Percentiles rank a stretch among this genome's conserved stretches.
phyloP scores from a whole-genome alignment of 2,888 invertebrate species.

The Tryphoninae sp. region DNA sequence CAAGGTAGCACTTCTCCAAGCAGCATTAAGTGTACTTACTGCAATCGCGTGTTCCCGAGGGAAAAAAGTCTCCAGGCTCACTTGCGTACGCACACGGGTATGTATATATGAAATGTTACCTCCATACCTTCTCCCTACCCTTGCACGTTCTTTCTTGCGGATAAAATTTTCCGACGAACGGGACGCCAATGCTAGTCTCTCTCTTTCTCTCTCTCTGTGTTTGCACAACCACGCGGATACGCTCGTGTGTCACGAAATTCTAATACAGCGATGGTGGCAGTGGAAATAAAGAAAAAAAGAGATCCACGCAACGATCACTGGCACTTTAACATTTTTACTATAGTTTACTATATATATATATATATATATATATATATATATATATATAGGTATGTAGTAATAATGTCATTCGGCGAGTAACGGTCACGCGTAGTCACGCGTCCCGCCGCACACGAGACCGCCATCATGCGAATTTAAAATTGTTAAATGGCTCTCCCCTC shows the following conservation, averaged over 20 bases:
- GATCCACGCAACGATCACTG: slow-evolving; percentile 29
- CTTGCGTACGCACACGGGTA: slow-evolving; percentile 86
- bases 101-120: slow-evolving; percentile 6
- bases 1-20: slow-evolving; percentile 87
- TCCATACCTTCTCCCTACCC: neutral
- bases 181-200: slow-evolving; percentile 15
- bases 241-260: slow-evolving; percentile 14
- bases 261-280: slow-evolving; percentile 6
- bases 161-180: slow-evolving; percentile 22
- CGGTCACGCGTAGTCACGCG: slow-evolving; percentile 71
- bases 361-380: neutral
- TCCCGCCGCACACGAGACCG: slow-evolving; percentile 76
- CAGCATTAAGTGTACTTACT: slow-evolving; percentile 87
- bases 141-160: neutral
- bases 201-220: neutral
- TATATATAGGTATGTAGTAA: slow-evolving; percentile 1
- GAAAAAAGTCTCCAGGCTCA: slow-evolving; percentile 90
- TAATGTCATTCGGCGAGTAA: slow-evolving; percentile 54
- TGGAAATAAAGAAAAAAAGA: slow-evolving; percentile 22
- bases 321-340: slow-evolving; percentile 4
- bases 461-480: slow-evolving; percentile 78
- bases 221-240: slow-evolving; percentile 41
- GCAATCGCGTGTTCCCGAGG: slow-evolving; percentile 88
- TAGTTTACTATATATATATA: neutral
- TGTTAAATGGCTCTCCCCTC: slow-evolving; percentile 63